A percentile compares a stretch with the other conserved stretches of the same genome.
These are phyloP conservation scores for Synanthedon andrenaeformis DNA, from an alignment of 2,888 invertebrate species.

Conservation along the genomic window DNA sequence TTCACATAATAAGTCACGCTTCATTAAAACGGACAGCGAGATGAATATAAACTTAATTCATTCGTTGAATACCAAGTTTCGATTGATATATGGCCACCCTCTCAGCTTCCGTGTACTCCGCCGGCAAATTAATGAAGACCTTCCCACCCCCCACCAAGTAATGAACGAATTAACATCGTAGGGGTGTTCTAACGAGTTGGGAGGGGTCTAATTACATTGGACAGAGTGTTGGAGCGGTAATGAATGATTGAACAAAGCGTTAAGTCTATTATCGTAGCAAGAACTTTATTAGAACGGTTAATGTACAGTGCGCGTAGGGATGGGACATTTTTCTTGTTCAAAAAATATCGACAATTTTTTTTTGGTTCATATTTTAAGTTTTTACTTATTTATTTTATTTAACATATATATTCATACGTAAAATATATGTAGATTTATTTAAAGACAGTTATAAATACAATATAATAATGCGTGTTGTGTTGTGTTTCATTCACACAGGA, in stretches of 20 bases:
- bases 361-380: no score
- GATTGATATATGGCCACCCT: slow-evolving; percentile 51
- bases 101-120: slow-evolving; percentile 14
- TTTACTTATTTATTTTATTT: no score
- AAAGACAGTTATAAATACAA: no score
- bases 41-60: slow-evolving; percentile 52
- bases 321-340: slow-evolving; percentile 11
- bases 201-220: slow-evolving; percentile 41
- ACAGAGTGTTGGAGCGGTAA: slow-evolving; percentile 31
- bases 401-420: no score
- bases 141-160: slow-evolving; percentile 16
- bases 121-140: slow-evolving; percentile 23
- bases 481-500: no score
- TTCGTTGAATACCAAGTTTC: slow-evolving; percentile 46
- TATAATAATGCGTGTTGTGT: no score
- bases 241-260: slow-evolving; percentile 66
- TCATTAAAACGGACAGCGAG: slow-evolving; percentile 46
- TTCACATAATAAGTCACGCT: slow-evolving; percentile 18
- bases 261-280: slow-evolving; percentile 64
- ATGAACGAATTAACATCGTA: slow-evolving; percentile 28
- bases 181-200: slow-evolving; percentile 30
- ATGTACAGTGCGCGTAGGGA: slow-evolving; percentile 30
- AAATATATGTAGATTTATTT: no score
- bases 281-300: slow-evolving; percentile 65
- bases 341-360: slow-evolving; percentile 26